These are phyloP conservation scores for Erpobdella octoculata DNA, from an alignment of 2,888 invertebrate species.

Conservation along the genomic window DNA sequence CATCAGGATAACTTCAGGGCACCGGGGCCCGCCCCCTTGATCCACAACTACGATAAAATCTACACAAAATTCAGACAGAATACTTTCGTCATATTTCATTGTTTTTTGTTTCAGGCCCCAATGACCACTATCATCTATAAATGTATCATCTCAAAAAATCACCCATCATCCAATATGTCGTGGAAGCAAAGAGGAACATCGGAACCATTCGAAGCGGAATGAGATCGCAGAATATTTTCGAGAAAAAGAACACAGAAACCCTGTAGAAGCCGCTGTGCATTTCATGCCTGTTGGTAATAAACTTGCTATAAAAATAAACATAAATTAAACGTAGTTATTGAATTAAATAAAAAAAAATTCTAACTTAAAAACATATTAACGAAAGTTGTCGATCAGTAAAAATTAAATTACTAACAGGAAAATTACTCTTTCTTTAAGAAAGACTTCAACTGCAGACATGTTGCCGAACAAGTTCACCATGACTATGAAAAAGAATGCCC, in stretches of 20 bases:
- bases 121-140: no score
- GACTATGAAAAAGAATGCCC: constrained; percentile 51
- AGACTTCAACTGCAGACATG: constrained; percentile 50
- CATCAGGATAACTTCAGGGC: no score
- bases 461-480: constrained; percentile 52
- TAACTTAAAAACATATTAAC: background rate
- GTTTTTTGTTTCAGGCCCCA: no score
- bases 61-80: no score
- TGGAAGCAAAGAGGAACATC: constrained; percentile 29
- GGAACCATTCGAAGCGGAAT: constrained; percentile 33
- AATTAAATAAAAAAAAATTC: no score
- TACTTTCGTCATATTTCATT: no score
- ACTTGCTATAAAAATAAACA: no score
- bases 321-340: no score
- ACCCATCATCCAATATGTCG: constrained; percentile 36
- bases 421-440: constrained; percentile 50
- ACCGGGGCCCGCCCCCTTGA: no score
- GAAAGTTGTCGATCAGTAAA: background rate
- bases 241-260: constrained; percentile 34
- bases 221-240: constrained; percentile 35
- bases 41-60: no score
- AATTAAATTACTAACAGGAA: constrained; percentile 48
- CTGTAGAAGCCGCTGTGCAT: constrained; percentile 35
- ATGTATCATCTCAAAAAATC: no score
- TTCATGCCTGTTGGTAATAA: constrained; percentile 33